phyloP scores from a whole-genome alignment of 1,140 invertebrate genomes.

The Drosophila nasuta region DNA sequence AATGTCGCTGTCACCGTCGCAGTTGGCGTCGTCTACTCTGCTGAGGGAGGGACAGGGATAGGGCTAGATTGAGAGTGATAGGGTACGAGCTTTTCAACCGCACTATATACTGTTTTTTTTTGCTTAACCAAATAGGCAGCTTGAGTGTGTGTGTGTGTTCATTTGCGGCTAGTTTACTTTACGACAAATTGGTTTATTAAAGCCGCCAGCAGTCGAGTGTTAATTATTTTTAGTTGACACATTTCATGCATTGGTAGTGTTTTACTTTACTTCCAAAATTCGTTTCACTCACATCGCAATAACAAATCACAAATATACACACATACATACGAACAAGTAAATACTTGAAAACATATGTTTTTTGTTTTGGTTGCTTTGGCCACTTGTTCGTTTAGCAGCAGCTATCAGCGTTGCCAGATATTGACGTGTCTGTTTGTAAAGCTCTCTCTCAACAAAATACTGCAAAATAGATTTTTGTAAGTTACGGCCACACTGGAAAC shows the following conservation, averaged over 20 bases:
- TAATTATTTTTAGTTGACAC: constrained; percentile 49
- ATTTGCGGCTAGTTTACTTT: no score
- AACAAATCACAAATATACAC: constrained; percentile 14
- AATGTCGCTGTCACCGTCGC: neutral
- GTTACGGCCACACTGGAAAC: constrained; percentile 16
- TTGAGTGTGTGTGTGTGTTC: constrained; percentile 18
- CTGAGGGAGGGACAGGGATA: neutral
- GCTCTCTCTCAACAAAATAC: constrained; percentile 28
- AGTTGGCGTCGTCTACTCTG: neutral
- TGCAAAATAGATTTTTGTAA: neutral
- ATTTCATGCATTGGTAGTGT: constrained; percentile 14
- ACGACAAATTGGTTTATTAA: constrained; percentile 11
- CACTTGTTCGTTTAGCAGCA: constrained; percentile 69
- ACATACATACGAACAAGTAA: constrained; percentile 12
- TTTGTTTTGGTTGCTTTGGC: constrained; percentile 75
- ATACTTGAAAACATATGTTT: constrained; percentile 67
- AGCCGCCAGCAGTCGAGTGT: constrained; percentile 36
- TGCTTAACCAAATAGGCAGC: neutral
- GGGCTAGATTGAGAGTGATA: neutral
- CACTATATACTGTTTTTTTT: neutral
- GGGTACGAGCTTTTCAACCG: constrained; percentile 11
- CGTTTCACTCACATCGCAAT: constrained; percentile 20
- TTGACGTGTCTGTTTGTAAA: constrained; percentile 18
- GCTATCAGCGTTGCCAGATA: constrained; percentile 28
- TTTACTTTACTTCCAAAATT: neutral